These are phyloP conservation scores for Conopomorpha cramerella DNA, from an alignment of 1,140 invertebrate species.

Conservation along the genomic window DNA sequence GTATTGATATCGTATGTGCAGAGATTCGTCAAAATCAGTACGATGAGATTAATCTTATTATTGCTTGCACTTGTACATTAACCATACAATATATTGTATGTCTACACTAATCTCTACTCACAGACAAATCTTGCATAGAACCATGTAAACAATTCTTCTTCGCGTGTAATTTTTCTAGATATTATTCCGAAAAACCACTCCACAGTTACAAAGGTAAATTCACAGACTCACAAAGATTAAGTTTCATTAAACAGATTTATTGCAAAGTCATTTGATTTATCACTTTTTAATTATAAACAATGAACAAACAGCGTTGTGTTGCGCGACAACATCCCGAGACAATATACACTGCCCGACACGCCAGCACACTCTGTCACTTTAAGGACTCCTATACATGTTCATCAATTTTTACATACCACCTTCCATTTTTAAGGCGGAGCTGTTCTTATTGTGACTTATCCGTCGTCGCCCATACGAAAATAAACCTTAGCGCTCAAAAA, in stretches of 20 bases:
- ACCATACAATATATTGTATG: no score
- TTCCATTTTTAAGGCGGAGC: slow-evolving; percentile 61
- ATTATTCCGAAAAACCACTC: slow-evolving; percentile 12
- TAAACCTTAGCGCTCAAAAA: slow-evolving; percentile 20
- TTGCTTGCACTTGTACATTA: no score
- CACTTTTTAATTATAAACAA: slow-evolving; percentile 60
- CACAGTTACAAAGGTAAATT: slow-evolving; percentile 14
- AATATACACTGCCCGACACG: slow-evolving; percentile 55
- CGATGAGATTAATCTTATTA: no score
- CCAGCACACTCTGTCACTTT: slow-evolving; percentile 58
- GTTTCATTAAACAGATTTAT: slow-evolving; percentile 29
- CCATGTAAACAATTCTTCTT: no score
- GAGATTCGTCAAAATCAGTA: no score
- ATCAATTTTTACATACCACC: slow-evolving; percentile 62
- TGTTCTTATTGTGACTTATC: slow-evolving; percentile 34
- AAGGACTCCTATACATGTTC: slow-evolving; percentile 59
- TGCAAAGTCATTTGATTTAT: slow-evolving; percentile 56
- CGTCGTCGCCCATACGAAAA: slow-evolving; percentile 5
- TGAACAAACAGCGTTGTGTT: slow-evolving; percentile 26
- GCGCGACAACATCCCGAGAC: slow-evolving; percentile 49
- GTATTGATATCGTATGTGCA: no score
- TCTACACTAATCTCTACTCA: no score
- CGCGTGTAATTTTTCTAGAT: no score
- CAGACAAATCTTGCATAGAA: no score
- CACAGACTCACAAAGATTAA: no score